phyloP scores from a whole-genome alignment of 1,140 invertebrate genomes.

The Trachymyrmex septentrionalis region DNA sequence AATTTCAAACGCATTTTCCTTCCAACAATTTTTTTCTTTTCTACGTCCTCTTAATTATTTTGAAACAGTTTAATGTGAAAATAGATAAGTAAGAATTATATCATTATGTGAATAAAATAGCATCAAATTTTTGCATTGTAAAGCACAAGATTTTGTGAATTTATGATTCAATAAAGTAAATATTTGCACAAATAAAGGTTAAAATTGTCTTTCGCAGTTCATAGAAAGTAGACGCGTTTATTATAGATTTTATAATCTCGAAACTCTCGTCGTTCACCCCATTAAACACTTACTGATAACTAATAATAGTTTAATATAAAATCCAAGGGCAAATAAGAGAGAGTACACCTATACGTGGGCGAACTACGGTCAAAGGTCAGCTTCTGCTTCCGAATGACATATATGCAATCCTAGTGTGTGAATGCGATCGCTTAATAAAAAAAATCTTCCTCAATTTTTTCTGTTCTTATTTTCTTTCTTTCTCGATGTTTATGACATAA shows the following conservation, averaged over 20 bases:
- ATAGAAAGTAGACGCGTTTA: conserved; percentile 20
- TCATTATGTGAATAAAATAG: background rate
- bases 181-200: conserved; percentile 17
- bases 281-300: conserved; percentile 32
- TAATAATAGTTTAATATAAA: conserved; percentile 58
- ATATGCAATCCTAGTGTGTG: background rate
- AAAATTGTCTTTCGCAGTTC: conserved; percentile 23
- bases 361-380: conserved; percentile 52
- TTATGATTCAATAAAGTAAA: background rate
- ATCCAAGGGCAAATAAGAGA: conserved; percentile 49
- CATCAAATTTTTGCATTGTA: background rate
- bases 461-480: background rate
- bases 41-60: background rate
- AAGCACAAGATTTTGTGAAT: background rate
- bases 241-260: conserved; percentile 50
- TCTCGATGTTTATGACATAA: background rate
- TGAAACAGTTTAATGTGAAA: background rate
- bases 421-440: background rate
- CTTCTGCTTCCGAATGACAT: conserved; percentile 36
- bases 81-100: background rate
- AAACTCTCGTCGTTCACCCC: conserved; percentile 36
- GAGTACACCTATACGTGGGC: conserved; percentile 38
- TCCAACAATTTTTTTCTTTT: no score
- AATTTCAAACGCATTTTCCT: background rate
- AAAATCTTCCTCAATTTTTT: background rate